A percentile compares a stretch with the other conserved stretches of the same genome.
Conservation (phyloP, 2,797 vertebrate genomes). For the Notolepis coatsorum region DNA sequence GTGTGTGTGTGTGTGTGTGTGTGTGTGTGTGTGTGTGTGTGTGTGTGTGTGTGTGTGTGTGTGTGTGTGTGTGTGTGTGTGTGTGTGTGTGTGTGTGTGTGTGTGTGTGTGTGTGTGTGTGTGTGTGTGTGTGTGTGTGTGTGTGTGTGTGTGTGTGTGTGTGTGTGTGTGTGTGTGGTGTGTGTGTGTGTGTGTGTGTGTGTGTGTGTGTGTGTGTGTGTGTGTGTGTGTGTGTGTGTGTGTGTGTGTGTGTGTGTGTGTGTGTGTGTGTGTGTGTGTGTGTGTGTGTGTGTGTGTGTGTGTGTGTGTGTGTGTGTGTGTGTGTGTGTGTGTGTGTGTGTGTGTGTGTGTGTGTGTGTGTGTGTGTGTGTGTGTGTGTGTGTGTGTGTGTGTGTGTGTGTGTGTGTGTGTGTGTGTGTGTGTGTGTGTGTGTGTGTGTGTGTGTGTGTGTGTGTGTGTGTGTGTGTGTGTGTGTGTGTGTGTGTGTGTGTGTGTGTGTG, state of each 20-base stretch:
- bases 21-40: slow-evolving; percentile 29
- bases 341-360: slow-evolving; percentile 6
- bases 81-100: slow-evolving; percentile 5
- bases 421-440: background rate
- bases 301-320: slow-evolving; percentile 8
- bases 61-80: slow-evolving; percentile 7
- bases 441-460: background rate
- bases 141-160: background rate
- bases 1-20: slow-evolving; percentile 8
- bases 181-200: background rate
- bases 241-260: slow-evolving; percentile 44
- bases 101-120: slow-evolving; percentile 6
- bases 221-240: slow-evolving; percentile 7
- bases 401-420: background rate
- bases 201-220: background rate
- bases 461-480: slow-evolving; percentile 57
- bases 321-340: slow-evolving; percentile 6
- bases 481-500: slow-evolving; percentile 5
- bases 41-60: slow-evolving; percentile 49
- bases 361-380: background rate
- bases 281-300: slow-evolving; percentile 10
- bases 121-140: background rate
- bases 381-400: background rate
- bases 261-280: slow-evolving; percentile 36
- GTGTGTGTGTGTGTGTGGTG: background rate